Percentiles rank a stretch among this genome's conserved stretches.
Evolutionary conservation across 2,797 vertebrate genomes (phyloP).

Genomic region (Cossypha dichroa): DNA sequence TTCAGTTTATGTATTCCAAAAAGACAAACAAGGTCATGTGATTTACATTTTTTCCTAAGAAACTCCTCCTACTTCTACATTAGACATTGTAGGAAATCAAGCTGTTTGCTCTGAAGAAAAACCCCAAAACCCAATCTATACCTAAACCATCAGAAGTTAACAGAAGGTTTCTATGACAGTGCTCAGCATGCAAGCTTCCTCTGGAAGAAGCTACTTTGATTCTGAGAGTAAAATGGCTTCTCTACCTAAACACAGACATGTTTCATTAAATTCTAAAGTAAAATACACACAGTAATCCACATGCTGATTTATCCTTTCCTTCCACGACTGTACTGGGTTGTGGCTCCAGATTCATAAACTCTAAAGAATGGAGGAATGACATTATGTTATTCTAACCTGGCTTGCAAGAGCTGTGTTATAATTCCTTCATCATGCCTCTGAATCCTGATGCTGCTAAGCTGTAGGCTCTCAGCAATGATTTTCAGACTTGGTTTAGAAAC

Average conservation of each 20-base stretch:
- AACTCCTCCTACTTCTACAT: background rate
- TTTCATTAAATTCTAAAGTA: background rate
- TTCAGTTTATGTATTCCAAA: background rate
- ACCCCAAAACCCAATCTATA: background rate
- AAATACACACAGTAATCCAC: background rate
- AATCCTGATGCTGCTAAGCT: background rate
- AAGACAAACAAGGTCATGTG: background rate
- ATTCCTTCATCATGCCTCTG: background rate
- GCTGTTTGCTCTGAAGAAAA: rapidly evolving
- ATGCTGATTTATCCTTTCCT: background rate
- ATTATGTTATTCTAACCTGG: background rate
- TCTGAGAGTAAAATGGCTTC: background rate
- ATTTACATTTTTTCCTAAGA: background rate
- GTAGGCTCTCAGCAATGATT: background rate
- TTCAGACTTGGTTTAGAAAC: background rate
- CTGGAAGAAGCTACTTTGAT: background rate
- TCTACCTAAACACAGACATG: background rate
- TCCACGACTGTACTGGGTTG: background rate
- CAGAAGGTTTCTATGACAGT: background rate
- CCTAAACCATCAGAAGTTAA: background rate
- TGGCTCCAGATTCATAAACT: background rate
- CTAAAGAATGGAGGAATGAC: background rate
- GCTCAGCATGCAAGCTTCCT: background rate
- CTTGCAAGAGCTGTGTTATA: background rate
- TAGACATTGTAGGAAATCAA: background rate